A percentile compares a stretch with the other conserved stretches of the same genome.
Evolutionary conservation across 2,797 vertebrate genomes (phyloP).

Genomic region (Helicolenus hilgendorfi): DNA sequence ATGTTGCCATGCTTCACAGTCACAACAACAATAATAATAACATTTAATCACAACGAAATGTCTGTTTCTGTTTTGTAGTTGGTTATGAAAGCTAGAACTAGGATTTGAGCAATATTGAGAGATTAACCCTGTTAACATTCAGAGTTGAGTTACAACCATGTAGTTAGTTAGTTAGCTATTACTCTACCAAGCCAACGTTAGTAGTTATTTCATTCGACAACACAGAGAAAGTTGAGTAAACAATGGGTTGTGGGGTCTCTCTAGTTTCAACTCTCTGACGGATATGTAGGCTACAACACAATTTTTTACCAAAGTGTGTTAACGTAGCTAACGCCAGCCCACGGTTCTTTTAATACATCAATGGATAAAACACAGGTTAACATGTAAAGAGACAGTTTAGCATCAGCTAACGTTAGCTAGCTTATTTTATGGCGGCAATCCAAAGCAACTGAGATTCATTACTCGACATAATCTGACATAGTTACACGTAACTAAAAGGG

Average conservation of each 20-base stretch:
- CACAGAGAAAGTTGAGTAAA: neutral
- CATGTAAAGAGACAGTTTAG: neutral
- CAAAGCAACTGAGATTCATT: neutral
- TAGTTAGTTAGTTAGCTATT: neutral
- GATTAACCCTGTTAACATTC: neutral
- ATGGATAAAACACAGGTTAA: too few species aligned
- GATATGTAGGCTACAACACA: neutral
- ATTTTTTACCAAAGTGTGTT: neutral
- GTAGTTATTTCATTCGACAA: neutral
- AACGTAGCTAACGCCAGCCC: neutral
- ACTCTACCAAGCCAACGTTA: neutral
- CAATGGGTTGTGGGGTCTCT: neutral
- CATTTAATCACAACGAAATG: neutral
- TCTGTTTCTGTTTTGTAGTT: neutral
- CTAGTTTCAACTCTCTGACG: neutral
- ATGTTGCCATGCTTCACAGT: neutral
- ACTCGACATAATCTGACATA: rapidly evolving
- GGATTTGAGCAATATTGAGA: too few species aligned
- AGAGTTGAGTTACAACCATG: neutral
- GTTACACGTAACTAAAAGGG: rapidly evolving
- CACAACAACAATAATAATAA: neutral
- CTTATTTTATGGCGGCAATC: neutral
- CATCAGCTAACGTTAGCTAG: neutral
- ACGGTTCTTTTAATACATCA: too few species aligned
- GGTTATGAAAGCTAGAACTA: neutral